Evolutionary conservation across 2,888 invertebrate genomes (phyloP), one percentile per base, ranked within the genome.

Genomic region (Lingula anatina): DNA sequence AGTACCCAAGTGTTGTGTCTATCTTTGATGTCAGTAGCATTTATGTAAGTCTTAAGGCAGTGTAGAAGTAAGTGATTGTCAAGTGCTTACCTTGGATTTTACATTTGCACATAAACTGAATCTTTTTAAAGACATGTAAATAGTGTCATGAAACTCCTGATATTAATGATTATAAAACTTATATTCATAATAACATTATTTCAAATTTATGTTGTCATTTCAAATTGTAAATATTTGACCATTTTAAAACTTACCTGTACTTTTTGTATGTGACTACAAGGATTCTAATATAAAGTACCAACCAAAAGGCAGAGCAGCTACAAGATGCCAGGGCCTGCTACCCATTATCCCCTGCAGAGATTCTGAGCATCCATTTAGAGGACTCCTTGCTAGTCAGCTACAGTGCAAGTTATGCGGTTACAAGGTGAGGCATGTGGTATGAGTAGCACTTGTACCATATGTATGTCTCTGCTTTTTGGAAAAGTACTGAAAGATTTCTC

Each of bases 331-430:
- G n/a, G 56, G 64, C 25, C 48, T 61, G 21, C 53, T 71, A 25
- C 71, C 72, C 1, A 51, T 67, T 28, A 50, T 72, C 15, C 67
- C 69, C 1, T 48, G 56, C 28, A 50, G 59, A n/a, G 62, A 64
- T 20, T 53, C 58, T 25, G 68, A 70, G 28, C 66, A 86, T 72
- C 88, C 89, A 1, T 88, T 88, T 71, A 82, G 84, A 51, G 89
- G 89, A 24, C 83, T 87, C 27, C 78, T 88, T 54, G 87, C 88
- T 44, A 88, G 86, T 69, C 88, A 88, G 77, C 80, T 89, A 44
- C 81, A 85, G 53, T 89, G 89, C 70, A 84, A 84, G 31, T 82
- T 83, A 47, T 89, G 89, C 74, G 83, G 84, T 41, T 82, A 82
- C 73, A 85, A 85, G 80, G 86, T 85, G 64, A 68, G 44, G 31